Conservation (phyloP, 2,797 vertebrate species). For the Naso thynnoides region DNA sequence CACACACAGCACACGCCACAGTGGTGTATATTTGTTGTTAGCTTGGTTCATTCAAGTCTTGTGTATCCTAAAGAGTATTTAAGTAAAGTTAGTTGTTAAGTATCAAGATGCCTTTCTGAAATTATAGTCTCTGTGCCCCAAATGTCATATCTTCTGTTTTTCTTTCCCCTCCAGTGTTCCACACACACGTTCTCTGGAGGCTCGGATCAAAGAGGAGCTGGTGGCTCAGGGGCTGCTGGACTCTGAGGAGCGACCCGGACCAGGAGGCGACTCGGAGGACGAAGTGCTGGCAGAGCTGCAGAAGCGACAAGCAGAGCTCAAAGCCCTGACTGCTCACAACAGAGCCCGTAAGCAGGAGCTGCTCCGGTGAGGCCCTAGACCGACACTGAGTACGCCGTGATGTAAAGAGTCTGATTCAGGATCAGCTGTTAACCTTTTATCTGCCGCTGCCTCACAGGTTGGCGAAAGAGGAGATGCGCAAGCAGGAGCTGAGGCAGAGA, state of each 20-base stretch:
- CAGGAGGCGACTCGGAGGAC: conserved; percentile 93
- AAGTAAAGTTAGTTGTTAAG: not conserved
- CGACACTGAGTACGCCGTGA: not conserved
- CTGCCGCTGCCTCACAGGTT: conserved; percentile 79
- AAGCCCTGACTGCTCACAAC: conserved; percentile 94
- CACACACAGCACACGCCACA: not conserved
- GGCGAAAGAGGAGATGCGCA: conserved; percentile 95
- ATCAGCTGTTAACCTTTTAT: not conserved
- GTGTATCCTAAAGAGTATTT: not conserved
- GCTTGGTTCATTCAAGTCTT: not conserved
- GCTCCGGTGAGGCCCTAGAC: conserved; percentile 86
- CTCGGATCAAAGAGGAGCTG: conserved; percentile 97
- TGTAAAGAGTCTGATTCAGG: not conserved
- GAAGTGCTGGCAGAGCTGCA: conserved; percentile 95
- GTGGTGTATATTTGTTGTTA: not conserved
- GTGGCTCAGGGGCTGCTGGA: conserved; percentile 96
- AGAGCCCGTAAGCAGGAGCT: conserved; percentile 94
- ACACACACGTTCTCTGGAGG: conserved; percentile 96
- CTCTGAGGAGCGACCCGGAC: conserved; percentile 92
- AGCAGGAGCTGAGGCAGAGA: conserved; percentile 95
- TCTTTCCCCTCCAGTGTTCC: conserved; percentile 87
- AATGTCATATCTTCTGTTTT: not conserved
- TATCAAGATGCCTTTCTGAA: not conserved
- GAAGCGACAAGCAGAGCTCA: conserved; percentile 96
- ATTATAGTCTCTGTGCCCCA: no score